phyloP scores from a whole-genome alignment of 92 coral and sea anemone species.

The Palythoa heliodiscus region DNA sequence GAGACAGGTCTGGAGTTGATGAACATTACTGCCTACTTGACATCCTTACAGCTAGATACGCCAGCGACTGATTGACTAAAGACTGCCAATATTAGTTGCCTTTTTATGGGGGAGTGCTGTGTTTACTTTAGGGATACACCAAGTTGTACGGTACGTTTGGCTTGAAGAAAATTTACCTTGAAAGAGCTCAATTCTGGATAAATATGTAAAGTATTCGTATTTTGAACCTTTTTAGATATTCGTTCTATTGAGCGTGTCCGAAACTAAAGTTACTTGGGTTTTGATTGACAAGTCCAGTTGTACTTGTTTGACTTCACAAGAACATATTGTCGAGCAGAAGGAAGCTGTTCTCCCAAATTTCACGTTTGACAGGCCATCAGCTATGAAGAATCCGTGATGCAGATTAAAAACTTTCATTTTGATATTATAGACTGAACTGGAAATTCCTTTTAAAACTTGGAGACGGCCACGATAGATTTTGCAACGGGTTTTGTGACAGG shows the following conservation, averaged over 20 bases:
- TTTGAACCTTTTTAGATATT: too few relatives aligned
- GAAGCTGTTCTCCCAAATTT: too few relatives aligned
- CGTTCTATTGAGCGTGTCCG: too few relatives aligned
- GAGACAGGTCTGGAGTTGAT: not conserved
- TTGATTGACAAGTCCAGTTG: too few relatives aligned
- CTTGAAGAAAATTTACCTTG: too few relatives aligned
- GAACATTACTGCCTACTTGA: not conserved
- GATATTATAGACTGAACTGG: not conserved
- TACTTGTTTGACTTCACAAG: too few relatives aligned
- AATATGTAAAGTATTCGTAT: too few relatives aligned
- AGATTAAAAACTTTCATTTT: not conserved
- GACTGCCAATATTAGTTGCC: not conserved
- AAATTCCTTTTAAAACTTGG: not conserved
- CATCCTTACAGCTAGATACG: not conserved
- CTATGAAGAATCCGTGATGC: not conserved
- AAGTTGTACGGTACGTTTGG: too few relatives aligned
- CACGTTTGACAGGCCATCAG: not conserved
- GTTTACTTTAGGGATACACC: not conserved
- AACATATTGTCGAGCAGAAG: too few relatives aligned
- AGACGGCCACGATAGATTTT: not conserved
- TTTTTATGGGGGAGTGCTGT: not conserved
- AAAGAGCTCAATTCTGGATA: too few relatives aligned
- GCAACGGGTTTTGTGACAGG: not conserved
- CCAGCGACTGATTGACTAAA: constrained; percentile 3
- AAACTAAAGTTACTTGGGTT: too few relatives aligned